Conservation (phyloP, 2,113 vertebrate genomes). For the Semnornis frantzii region DNA sequence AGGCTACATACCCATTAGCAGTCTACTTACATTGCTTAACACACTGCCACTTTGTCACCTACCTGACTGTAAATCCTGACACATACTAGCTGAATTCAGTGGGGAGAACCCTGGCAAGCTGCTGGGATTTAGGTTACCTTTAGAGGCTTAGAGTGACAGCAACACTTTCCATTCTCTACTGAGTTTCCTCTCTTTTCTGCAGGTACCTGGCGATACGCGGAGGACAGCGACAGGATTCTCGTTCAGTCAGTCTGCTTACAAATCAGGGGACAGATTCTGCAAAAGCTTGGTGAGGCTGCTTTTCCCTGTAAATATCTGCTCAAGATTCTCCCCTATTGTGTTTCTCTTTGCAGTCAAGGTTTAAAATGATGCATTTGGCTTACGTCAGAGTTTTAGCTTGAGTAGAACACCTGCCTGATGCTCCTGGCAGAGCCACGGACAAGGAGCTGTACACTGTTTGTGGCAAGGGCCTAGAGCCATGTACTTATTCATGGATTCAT, state of each 20-base stretch:
- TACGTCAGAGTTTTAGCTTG: not conserved
- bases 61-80: not conserved
- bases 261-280: slow-evolving; percentile 91
- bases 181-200: not conserved
- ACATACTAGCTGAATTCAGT: not conserved
- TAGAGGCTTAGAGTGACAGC: not conserved
- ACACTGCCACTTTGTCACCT: not conserved
- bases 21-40: not conserved
- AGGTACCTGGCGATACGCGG: slow-evolving; percentile 89
- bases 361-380: not conserved
- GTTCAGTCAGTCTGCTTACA: slow-evolving; percentile 95
- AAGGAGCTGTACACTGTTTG: not conserved
- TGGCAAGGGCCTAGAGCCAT: not conserved
- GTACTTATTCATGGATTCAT: too few species aligned
- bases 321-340: not conserved
- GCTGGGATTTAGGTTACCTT: not conserved
- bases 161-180: not conserved
- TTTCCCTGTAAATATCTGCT: not conserved
- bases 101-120: not conserved
- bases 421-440: not conserved
- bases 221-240: slow-evolving; percentile 82
- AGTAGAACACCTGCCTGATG: not conserved
- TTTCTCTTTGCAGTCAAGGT: not conserved
- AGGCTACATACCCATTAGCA: not conserved
- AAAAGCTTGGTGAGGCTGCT: slow-evolving; percentile 85